Base-by-base conservation (phyloP, 2,797 vertebrate genomes). In the Pygocentrus nattereri region DNA sequence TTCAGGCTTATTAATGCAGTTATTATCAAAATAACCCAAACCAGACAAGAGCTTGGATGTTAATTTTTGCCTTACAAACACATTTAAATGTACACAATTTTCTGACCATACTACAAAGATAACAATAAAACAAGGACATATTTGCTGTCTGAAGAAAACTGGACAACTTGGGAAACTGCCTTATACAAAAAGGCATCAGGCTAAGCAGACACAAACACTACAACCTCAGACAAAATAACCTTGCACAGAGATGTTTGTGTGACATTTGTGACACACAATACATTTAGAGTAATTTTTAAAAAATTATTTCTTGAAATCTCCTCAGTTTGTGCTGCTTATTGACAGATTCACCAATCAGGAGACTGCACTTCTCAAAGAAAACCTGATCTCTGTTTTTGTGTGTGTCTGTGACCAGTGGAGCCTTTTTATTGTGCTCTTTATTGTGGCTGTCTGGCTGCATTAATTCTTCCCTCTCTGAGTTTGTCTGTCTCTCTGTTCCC, bases 401-500 rank as follows among this genome's bases (percentile, higher is more conserved):
- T 11, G 19, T 2, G 12, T 64, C 41, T 31, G 58, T 21, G 56
- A 44, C 41, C 41, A 44, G 41, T 44, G 61, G 15, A 71, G 34
- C 16, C 18, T 44, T 41, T 70, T 70, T 71, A 31, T 70, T 23
- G 23, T 47, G 5, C 4, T 15, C 27, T 52, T 74, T 19, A 58
- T 49, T 27, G 56, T 71, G 23, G 8, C 41, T 2, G 56, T 74
- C 34, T 75, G 38, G 41, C 30, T 25, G 44, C 7, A 1, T 50
- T 71, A n/a, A 27, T 25, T 71, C 19, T 50, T 64, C 61, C 67
- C 25, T 25, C 54, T 50, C 85, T 59, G 38, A 31, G 18, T 68
- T 50, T 56, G 75, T 81, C 68, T 75, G 49, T 84, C 50, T 77
- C 44, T 79, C 73, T 47, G 58, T 79, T 25, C 27, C 15, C 4